Conservation (phyloP, 2,888 invertebrate species). For the Andricus quercusramuli region DNA sequence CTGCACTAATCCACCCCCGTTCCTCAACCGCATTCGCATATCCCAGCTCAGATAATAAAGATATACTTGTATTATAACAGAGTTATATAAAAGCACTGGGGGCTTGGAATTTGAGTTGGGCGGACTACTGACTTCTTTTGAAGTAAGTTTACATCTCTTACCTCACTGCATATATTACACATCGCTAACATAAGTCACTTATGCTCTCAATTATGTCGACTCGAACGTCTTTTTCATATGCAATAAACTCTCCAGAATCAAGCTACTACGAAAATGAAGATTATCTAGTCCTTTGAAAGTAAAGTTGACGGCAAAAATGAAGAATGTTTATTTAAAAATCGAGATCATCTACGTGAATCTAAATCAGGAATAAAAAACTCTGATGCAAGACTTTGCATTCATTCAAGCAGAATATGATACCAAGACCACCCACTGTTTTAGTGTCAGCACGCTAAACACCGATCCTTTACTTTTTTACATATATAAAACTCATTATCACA, state of each 20-base stretch:
- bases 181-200: not conserved
- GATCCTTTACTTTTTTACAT: not conserved
- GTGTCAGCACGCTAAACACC: constrained; percentile 23
- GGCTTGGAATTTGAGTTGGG: constrained; percentile 5
- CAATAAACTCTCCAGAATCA: not conserved
- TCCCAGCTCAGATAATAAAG: constrained; percentile 61
- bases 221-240: not conserved
- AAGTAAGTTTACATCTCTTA: not conserved
- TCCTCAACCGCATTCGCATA: constrained; percentile 33
- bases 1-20: not conserved
- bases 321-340: not conserved
- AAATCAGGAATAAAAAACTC: constrained; percentile 2
- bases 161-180: constrained; percentile 3
- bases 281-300: not conserved
- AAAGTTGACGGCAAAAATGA: not conserved
- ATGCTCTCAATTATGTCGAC: constrained; percentile 32
- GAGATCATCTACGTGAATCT: not conserved
- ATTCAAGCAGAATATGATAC: constrained; percentile 15
- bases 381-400: constrained; percentile 3
- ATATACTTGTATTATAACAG: constrained; percentile 54
- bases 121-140: not conserved
- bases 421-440: constrained; percentile 36
- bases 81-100: not conserved
- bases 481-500: constrained; percentile 37
- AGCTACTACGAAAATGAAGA: not conserved